Evolutionary conservation across 2,797 vertebrate genomes (phyloP).

Genomic region (Manis pentadactyla): DNA sequence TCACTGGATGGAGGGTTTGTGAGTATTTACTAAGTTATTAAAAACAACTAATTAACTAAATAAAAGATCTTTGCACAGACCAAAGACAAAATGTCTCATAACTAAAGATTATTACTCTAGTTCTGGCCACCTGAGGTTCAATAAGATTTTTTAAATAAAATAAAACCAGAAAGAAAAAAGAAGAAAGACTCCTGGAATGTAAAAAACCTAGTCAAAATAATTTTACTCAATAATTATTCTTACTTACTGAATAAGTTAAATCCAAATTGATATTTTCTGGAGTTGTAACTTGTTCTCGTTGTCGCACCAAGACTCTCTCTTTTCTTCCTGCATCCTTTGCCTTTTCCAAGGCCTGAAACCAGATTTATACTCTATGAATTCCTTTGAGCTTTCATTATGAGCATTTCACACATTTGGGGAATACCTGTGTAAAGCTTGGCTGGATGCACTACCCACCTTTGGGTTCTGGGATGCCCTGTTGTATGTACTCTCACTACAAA

Average conservation of each 20-base stretch:
- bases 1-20: neutral
- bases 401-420: conserved; percentile 4
- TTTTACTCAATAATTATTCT: neutral
- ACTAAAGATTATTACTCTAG: conserved; percentile 19
- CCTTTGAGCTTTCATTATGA: neutral
- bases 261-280: conserved; percentile 95
- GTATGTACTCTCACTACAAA: neutral
- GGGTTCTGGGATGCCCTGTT: neutral
- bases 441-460: neutral
- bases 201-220: neutral
- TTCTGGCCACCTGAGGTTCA: neutral
- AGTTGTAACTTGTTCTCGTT: conserved; percentile 92
- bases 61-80: neutral
- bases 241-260: conserved; percentile 96
- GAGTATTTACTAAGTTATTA: neutral
- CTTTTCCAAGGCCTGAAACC: conserved; percentile 95
- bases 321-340: conserved; percentile 98
- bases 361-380: conserved; percentile 63
- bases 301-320: conserved; percentile 93
- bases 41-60: conserved; percentile 5
- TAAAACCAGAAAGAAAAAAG: neutral
- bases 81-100: conserved; percentile 25
- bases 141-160: neutral
- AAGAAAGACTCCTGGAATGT: neutral
- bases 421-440: neutral